Base-by-base conservation (phyloP, 1,140 invertebrate species). In the Agrypnia vestita region DNA sequence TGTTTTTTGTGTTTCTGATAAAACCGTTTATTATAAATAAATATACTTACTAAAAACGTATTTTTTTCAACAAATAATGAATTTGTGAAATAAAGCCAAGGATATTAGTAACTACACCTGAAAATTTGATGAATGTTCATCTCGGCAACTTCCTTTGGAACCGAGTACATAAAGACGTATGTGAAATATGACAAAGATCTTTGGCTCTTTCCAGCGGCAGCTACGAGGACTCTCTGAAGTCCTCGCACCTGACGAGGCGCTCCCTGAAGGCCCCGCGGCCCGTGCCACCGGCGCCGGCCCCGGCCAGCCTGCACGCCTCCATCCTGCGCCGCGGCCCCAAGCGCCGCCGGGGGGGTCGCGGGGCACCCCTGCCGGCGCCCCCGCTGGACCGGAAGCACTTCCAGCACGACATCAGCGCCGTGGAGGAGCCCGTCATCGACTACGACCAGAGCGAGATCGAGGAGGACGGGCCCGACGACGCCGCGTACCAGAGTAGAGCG, bases 151-250 rank as follows among this genome's bases (percentile, higher is more conserved):
- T n/a, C n/a, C n/a, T n/a, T n/a, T n/a, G n/a, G n/a, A n/a, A n/a
- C n/a, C n/a, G n/a, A n/a, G n/a, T n/a, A n/a, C n/a, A n/a, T n/a
- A n/a, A n/a, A 13, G 12, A 53, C 51, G 15, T 53, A 3, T 3
- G 3, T 13, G 12, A 15, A 15, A 3, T 13, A 53, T 3, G n/a
- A n/a, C n/a, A 13, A 3, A 53, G 12, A 35, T 71, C 15, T 1
- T 53, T 21, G 15, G 17, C 56, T 83, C 19, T 47, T 87, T 87
- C 64, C 86, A 93, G 90, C 80, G 91, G 89, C 84, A 93, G 90
- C 83, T 93, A 93, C 82, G 92, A 93, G 87, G 92, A 93, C 76
- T 93, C 92, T 0, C 84, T 93, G 49, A 93, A 93, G 82, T 91
- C 90, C 0, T 83, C 82, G 8, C 77, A 83, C 78, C 73, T 76